A percentile compares a stretch with the other conserved stretches of the same genome.
Evolutionary conservation across 2,797 vertebrate species (phyloP).

Genomic region (Hydrophis major): DNA sequence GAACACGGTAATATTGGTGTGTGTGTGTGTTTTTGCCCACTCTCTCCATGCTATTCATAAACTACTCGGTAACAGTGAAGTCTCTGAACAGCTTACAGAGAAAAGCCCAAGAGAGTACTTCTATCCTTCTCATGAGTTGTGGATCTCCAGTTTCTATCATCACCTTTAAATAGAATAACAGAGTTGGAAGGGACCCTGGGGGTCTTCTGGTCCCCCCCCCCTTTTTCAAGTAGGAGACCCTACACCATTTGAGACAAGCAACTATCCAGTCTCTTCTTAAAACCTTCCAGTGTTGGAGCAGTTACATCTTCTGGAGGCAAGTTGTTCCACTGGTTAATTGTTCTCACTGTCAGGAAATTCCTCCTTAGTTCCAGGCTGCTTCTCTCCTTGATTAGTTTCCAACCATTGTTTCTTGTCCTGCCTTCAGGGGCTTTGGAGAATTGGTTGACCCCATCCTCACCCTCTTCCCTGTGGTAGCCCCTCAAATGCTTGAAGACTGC

Average conservation of each 20-base stretch:
- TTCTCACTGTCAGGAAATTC: no score
- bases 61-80: background rate
- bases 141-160: background rate
- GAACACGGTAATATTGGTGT: background rate
- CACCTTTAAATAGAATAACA: background rate
- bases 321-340: background rate
- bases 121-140: background rate
- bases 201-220: background rate
- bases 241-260: no score
- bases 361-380: no score
- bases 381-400: no score
- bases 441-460: no score
- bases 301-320: background rate
- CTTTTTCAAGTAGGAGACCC: background rate
- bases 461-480: no score
- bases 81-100: background rate
- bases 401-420: no score
- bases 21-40: rapidly evolving
- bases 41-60: background rate
- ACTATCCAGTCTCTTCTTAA: no score
- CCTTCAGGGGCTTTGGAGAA: no score
- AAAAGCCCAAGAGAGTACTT: background rate
- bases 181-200: background rate
- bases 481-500: no score
- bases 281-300: no score